phyloP scores from a whole-genome alignment of 2,888 invertebrate species.

The Fragum fragum region DNA sequence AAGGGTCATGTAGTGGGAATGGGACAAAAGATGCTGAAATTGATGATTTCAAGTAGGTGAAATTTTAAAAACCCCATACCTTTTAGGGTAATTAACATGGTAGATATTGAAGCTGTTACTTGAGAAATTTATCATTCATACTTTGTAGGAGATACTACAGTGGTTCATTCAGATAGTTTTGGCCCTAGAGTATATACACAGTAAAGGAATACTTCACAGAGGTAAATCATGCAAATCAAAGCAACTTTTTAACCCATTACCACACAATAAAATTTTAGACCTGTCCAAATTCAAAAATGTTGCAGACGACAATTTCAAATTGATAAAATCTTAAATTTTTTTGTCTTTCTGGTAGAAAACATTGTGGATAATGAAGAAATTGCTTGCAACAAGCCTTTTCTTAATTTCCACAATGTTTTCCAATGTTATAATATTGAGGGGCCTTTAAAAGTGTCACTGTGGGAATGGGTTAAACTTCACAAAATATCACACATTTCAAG shows the following conservation, averaged over 20 bases:
- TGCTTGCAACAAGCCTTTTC: background rate
- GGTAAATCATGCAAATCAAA: slow-evolving; percentile 66
- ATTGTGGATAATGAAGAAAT: background rate
- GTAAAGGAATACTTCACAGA: slow-evolving; percentile 82
- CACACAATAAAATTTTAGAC: background rate
- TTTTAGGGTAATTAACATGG: no score
- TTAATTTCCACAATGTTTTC: no score
- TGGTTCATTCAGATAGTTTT: slow-evolving; percentile 84
- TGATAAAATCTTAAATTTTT: background rate
- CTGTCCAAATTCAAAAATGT: background rate
- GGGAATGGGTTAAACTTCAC: no score
- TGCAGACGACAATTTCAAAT: background rate
- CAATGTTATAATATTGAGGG: no score
- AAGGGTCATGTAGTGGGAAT: no score
- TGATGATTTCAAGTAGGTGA: no score
- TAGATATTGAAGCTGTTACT: no score
- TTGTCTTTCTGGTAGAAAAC: background rate
- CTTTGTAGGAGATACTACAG: slow-evolving; percentile 77
- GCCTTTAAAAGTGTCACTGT: no score
- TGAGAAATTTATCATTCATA: no score
- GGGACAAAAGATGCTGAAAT: no score
- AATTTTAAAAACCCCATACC: no score
- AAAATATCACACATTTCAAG: no score
- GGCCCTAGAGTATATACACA: slow-evolving; percentile 83
- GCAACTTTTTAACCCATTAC: background rate